Base-by-base conservation (phyloP, 2,113 vertebrate species). In the Poeciliopsis turrubarensis region DNA sequence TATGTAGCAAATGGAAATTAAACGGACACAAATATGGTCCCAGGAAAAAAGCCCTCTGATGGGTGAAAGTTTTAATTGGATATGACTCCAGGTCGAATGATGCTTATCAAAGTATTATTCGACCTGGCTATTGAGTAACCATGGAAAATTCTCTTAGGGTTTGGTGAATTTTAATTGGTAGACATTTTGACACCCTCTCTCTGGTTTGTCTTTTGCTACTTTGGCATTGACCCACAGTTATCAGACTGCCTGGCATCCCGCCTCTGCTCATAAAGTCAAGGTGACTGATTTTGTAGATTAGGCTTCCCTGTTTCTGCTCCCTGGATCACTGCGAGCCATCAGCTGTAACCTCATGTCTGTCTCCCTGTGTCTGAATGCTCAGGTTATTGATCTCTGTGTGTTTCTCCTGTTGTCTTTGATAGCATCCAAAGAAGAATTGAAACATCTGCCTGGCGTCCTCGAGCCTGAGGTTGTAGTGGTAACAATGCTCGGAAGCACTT, bases 381-480 rank as follows among this genome's bases (percentile, higher is more conserved):
- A 65, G 8, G 14, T 72, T n/a, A n/a, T 67, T 73, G 51, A 57
- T 57, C 63, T 44, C 69, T n/a, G 60, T 63, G 17, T 68, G 5
- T 26, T 12, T 73, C 64, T 70, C 60, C 10, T 47, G 44, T 78
- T 89, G n/a, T 77, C 63, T 82, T 82, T 63, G 71, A 80, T 78
- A 95, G 94, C 91, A 94, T 78, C 86, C 89, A 75, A 77, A 89
- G 85, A 92, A 84, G 30, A 89, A 86, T 26, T 90, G 34, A 88
- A 64, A 60, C 4, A 15, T 77, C 72, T 60, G 61, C 65, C n/a
- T 26, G 69, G 57, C 31, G 22, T 72, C 57, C 39, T 57, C 1
- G 29, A 32, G 30, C 62, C 73, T 71, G 67, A 39, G 4, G 47
- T 57, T n/a, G 11, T 54, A 0, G 51, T 3, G 17, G 51, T 25